Evolutionary conservation across 2,113 vertebrate species (phyloP).

Genomic region (Ciconia boyciana): DNA sequence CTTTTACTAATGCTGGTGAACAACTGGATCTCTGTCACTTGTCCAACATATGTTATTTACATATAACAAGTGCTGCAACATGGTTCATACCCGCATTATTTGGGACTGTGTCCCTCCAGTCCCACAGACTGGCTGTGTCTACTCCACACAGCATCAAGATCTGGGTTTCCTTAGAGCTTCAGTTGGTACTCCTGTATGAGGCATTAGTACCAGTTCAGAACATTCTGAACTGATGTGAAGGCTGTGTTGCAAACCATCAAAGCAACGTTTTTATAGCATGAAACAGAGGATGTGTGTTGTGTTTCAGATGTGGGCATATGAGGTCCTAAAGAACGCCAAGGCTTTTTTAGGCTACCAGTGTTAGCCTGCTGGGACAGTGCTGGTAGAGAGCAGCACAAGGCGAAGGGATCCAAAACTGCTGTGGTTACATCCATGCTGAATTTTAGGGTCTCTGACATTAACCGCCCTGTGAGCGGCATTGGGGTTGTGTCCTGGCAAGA

Average conservation of each 20-base stretch:
- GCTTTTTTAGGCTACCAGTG: background rate
- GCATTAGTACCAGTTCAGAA: background rate
- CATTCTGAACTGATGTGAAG: background rate
- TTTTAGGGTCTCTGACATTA: background rate
- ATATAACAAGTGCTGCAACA: background rate
- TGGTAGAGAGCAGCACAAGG: background rate
- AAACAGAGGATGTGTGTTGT: background rate
- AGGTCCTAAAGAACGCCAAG: background rate
- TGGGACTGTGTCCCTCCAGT: background rate
- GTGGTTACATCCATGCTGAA: background rate
- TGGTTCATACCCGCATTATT: background rate
- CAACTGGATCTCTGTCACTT: background rate
- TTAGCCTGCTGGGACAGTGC: background rate
- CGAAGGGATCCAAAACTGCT: background rate
- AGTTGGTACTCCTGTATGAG: background rate
- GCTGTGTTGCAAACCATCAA: background rate
- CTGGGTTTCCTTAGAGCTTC: background rate
- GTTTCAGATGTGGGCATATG: background rate
- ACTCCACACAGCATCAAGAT: rapidly evolving
- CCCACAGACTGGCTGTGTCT: background rate
- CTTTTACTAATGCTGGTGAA: background rate
- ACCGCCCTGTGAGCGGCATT: background rate
- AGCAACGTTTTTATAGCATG: background rate
- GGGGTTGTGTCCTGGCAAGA: background rate
- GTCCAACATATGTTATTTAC: background rate